Percentiles rank a stretch among this genome's conserved stretches.
Evolutionary conservation across 1,140 invertebrate genomes (phyloP).

Genomic region (Caenorhabditis briggsae): DNA sequence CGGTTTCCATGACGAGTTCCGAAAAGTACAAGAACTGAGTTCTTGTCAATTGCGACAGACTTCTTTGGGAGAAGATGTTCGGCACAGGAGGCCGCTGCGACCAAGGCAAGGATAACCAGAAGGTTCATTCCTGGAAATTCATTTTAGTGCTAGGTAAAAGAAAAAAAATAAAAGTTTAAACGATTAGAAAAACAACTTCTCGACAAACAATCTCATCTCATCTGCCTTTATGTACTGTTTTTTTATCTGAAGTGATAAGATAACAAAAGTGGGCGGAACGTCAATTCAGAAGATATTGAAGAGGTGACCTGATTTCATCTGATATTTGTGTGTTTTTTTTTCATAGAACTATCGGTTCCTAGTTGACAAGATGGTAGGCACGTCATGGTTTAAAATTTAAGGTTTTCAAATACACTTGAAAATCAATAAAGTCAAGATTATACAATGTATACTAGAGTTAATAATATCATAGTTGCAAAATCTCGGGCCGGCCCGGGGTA

Average conservation of each 20-base stretch:
- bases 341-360: not conserved
- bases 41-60: constrained; percentile 58
- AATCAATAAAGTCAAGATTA: no score
- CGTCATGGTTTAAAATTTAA: no score
- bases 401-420: no score
- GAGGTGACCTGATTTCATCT: not conserved
- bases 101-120: constrained; percentile 16
- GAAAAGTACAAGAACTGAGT: constrained; percentile 62
- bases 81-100: not conserved
- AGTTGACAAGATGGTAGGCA: not conserved
- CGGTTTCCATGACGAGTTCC: constrained; percentile 66
- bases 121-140: constrained; percentile 36
- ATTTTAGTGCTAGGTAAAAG: no score
- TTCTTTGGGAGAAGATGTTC: constrained; percentile 32
- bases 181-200: no score
- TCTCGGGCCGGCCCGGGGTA: no score
- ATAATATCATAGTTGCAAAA: no score
- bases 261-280: constrained; percentile 14
- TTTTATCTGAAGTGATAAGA: constrained; percentile 4
- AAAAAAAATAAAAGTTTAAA: no score
- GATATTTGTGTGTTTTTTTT: not conserved
- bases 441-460: no score
- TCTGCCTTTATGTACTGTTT: constrained; percentile 32
- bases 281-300: not conserved
- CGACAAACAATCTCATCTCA: not conserved